phyloP scores from a whole-genome alignment of 2,113 vertebrate species.

The Vireo altiloquus region DNA sequence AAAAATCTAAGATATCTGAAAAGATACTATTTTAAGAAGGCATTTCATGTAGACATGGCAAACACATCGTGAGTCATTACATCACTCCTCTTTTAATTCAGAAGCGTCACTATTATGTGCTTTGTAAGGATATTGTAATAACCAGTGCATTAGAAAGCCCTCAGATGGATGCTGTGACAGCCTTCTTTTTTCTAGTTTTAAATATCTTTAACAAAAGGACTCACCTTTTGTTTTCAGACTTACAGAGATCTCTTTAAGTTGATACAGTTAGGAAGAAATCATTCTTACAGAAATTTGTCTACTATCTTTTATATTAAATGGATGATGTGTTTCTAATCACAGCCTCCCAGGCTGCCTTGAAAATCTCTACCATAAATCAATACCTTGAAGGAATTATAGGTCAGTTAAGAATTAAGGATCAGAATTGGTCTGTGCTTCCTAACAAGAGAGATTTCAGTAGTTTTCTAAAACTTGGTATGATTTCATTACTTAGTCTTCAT shows the following conservation, averaged over 20 bases:
- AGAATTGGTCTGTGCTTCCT: neutral
- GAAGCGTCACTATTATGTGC: neutral
- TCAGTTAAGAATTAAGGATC: neutral
- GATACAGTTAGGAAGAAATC: neutral
- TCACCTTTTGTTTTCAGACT: neutral
- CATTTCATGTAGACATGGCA: neutral
- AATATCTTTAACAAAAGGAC: neutral
- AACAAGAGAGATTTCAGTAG: neutral
- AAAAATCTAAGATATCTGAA: neutral
- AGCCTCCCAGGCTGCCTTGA: neutral
- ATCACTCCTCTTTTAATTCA: neutral
- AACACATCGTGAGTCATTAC: neutral
- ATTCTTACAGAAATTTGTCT: neutral
- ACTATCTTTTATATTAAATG: neutral
- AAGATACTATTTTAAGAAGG: neutral
- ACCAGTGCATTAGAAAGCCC: neutral
- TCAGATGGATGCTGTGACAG: neutral
- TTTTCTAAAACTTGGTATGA: neutral
- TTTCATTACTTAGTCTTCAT: neutral
- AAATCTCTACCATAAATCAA: neutral
- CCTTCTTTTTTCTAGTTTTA: neutral
- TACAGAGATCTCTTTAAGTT: neutral
- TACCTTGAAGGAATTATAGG: neutral
- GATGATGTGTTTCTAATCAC: neutral
- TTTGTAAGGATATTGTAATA: neutral